A percentile compares a stretch with the other conserved stretches of the same genome.
These are phyloP conservation scores for Pheosia tremula DNA, from an alignment of 2,888 invertebrate genomes.

Conservation along the genomic window DNA sequence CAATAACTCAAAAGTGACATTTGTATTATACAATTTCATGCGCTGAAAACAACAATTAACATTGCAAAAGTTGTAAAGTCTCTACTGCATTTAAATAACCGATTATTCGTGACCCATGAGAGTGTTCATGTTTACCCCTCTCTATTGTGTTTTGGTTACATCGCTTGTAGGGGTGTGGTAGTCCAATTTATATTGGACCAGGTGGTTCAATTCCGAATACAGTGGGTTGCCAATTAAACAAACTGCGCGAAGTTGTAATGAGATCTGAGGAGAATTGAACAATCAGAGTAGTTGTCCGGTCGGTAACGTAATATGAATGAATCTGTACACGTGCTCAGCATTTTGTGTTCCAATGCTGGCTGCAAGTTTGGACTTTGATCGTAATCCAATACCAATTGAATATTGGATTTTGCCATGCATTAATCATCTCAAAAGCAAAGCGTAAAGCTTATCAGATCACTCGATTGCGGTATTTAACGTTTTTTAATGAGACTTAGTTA, in stretches of 20 bases:
- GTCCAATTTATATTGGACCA: constrained; percentile 40
- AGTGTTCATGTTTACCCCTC: constrained; percentile 16
- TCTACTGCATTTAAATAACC: constrained; percentile 50
- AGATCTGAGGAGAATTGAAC: constrained; percentile 54
- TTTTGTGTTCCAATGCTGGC: not conserved
- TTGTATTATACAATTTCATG: constrained; percentile 41
- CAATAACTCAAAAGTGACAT: constrained; percentile 32
- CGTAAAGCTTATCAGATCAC: no score
- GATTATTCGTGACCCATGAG: constrained; percentile 34
- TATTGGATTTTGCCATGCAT: no score
- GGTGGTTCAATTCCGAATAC: constrained; percentile 39
- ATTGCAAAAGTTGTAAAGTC: constrained; percentile 37
- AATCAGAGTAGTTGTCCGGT: constrained; percentile 18
- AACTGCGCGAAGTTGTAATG: constrained; percentile 56
- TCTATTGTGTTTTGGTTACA: constrained; percentile 12
- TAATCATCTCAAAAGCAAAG: no score
- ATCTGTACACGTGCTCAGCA: not conserved
- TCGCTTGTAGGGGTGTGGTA: constrained; percentile 9
- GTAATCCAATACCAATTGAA: no score
- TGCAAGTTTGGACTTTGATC: no score
- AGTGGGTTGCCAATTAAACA: constrained; percentile 57
- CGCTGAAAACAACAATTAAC: constrained; percentile 48
- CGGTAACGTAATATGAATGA: not conserved
- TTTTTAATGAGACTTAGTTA: no score
- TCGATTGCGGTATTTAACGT: no score